Conservation (phyloP, 1,140 invertebrate species). For the Drosophila bipectinata region DNA sequence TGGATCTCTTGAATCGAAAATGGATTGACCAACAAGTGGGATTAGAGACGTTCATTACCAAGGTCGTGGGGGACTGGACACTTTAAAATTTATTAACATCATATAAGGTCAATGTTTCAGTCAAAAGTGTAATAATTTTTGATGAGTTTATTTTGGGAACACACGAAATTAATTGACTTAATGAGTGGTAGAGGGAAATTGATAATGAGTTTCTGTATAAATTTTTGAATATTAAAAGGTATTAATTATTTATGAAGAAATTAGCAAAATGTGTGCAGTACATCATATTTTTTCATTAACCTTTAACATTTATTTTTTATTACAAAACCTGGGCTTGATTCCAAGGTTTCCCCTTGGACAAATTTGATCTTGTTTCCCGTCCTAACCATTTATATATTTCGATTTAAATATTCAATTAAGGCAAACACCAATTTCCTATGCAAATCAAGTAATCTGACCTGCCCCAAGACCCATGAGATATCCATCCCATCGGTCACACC, state of each 20-base stretch:
- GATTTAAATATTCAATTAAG: slow-evolving; percentile 30
- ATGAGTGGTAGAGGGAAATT: slow-evolving; percentile 6
- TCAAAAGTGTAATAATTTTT: slow-evolving; percentile 3
- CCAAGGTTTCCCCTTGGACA: slow-evolving; percentile 24
- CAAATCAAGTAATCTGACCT: slow-evolving; percentile 51
- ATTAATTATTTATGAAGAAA: neutral
- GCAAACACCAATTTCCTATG: slow-evolving; percentile 42
- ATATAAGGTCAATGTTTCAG: slow-evolving; percentile 13
- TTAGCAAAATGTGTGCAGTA: neutral
- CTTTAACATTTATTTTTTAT: slow-evolving; percentile 8
- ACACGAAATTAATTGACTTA: neutral
- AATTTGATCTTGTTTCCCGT: slow-evolving; percentile 31
- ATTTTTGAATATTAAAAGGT: neutral
- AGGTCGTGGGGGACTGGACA: slow-evolving; percentile 6
- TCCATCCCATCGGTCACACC: slow-evolving; percentile 22
- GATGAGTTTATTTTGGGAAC: slow-evolving; percentile 26
- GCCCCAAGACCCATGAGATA: slow-evolving; percentile 37
- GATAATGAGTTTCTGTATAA: neutral
- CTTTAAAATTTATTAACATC: slow-evolving; percentile 13
- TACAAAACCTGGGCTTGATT: slow-evolving; percentile 24
- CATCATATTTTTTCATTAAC: neutral
- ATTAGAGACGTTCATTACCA: slow-evolving; percentile 21
- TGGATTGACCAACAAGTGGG: slow-evolving; percentile 8
- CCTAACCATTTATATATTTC: slow-evolving; percentile 7
- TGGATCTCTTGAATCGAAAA: neutral